Evolutionary conservation across 2,113 vertebrate species (phyloP).

Genomic region (Diadophis punctatus): DNA sequence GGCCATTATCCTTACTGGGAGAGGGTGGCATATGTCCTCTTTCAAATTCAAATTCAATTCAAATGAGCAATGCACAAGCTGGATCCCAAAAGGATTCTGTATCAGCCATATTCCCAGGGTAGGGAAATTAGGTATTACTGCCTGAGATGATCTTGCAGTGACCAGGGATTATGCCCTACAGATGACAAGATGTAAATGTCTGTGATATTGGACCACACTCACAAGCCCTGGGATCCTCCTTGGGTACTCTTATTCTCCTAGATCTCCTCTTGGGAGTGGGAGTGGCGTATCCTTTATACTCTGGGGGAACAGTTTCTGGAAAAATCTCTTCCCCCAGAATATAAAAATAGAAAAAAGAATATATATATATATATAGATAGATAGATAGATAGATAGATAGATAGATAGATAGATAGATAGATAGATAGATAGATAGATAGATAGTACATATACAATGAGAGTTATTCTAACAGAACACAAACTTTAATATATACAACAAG

Average conservation of each 20-base stretch:
- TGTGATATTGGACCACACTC: neutral
- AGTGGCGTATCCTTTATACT: neutral
- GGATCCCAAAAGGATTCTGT: neutral
- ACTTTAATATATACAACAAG: neutral
- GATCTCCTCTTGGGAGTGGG: neutral
- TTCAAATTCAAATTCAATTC: neutral
- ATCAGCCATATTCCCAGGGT: neutral
- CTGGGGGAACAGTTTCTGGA: neutral
- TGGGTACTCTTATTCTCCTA: neutral
- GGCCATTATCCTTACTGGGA: neutral
- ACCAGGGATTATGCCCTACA: neutral
- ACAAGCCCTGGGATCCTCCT: neutral
- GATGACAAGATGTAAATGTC: neutral
- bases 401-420: too few relatives aligned
- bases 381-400: too few relatives aligned
- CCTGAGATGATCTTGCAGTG: neutral
- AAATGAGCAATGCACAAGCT: neutral
- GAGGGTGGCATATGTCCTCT: neutral
- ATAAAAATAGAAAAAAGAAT: neutral
- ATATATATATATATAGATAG: too few relatives aligned
- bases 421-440: neutral
- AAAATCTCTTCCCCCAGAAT: neutral
- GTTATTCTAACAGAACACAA: neutral
- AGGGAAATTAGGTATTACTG: neutral
- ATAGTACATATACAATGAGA: neutral